Conservation (phyloP, 1,140 invertebrate genomes). For the Adoxophyes honmai region DNA sequence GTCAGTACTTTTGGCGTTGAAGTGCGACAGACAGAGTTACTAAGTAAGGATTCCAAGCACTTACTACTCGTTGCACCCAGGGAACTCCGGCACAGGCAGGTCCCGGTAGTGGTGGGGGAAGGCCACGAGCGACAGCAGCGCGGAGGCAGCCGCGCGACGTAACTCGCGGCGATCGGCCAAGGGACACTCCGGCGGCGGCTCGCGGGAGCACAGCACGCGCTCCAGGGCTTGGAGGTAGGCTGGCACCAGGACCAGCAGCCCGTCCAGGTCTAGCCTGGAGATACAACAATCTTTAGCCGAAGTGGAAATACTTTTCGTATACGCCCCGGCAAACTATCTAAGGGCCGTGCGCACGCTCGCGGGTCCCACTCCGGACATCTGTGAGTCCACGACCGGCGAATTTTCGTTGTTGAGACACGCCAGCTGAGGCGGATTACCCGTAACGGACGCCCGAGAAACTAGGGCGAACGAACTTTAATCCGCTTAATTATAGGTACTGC, state of each 20-base stretch:
- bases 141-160: slow-evolving; percentile 92
- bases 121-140: slow-evolving; percentile 92
- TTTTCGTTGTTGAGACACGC: too few relatives aligned
- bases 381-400: too few relatives aligned
- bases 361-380: too few relatives aligned
- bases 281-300: too few relatives aligned
- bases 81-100: slow-evolving; percentile 86
- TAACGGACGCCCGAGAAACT: too few relatives aligned
- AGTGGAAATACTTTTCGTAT: too few relatives aligned
- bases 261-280: slow-evolving; percentile 94
- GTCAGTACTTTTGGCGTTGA: too few relatives aligned
- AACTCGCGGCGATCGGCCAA: slow-evolving; percentile 87
- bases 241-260: slow-evolving; percentile 93
- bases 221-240: slow-evolving; percentile 93
- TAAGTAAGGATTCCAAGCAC: slow-evolving; percentile 24
- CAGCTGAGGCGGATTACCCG: too few relatives aligned
- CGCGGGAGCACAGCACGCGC: slow-evolving; percentile 88
- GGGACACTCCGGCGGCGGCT: slow-evolving; percentile 81
- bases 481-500: neutral
- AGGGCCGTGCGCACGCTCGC: too few relatives aligned
- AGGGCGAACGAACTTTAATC: too few relatives aligned
- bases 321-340: too few relatives aligned
- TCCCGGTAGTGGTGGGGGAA: slow-evolving; percentile 95
- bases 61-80: slow-evolving; percentile 71
- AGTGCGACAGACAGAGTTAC: neutral